These are phyloP conservation scores for Pseudochaenichthys georgianus DNA, from an alignment of 2,797 vertebrate species.

Conservation along the genomic window DNA sequence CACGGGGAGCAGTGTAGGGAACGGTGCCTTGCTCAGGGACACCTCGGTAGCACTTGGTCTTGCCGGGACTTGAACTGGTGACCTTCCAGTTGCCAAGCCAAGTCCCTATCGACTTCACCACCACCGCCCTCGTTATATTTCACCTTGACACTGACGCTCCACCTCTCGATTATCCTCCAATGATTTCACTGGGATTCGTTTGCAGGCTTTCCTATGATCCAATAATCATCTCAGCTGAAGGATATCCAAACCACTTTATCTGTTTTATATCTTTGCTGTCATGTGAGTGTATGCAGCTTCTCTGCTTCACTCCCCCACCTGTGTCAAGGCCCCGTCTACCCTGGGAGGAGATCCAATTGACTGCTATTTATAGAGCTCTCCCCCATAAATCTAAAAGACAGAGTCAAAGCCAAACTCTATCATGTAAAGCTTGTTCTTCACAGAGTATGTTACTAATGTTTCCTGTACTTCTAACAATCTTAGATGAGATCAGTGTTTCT, in stretches of 20 bases:
- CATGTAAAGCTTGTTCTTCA: slow-evolving; percentile 13
- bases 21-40: no score
- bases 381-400: neutral
- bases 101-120: no score
- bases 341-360: neutral
- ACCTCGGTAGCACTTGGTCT: no score
- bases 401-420: slow-evolving; percentile 3
- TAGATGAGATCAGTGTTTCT: slow-evolving; percentile 5
- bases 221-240: neutral
- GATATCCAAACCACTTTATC: neutral
- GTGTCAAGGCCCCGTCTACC: neutral
- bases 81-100: no score
- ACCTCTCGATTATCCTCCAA: neutral
- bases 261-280: neutral
- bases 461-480: neutral
- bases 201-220: neutral
- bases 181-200: neutral
- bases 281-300: neutral
- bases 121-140: no score
- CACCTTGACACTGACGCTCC: neutral
- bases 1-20: no score
- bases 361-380: slow-evolving; percentile 1
- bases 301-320: neutral
- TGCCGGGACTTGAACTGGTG: no score
- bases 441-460: neutral